Evolutionary conservation across 1,140 invertebrate species (phyloP), one percentile per base, ranked within the genome.

Genomic region (Magallana gigas): DNA sequence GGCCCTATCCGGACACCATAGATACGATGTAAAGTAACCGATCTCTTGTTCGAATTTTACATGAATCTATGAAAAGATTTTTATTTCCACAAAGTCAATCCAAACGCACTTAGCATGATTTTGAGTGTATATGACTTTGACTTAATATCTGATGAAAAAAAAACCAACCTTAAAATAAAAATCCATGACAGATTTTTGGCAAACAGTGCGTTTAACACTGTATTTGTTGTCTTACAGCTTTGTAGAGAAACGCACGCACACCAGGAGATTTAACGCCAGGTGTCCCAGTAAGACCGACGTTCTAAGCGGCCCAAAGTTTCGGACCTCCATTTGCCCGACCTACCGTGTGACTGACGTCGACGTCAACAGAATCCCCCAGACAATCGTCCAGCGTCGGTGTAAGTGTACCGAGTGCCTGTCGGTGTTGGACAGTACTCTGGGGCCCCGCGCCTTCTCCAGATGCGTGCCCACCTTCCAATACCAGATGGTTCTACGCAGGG

Each of bases 341-440:
- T 71, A 71, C 12, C 11, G 12, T 11, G 68, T 29, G 36, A 71
- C 18, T 4, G 68, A 71, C 12, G 7, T 71, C 7, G 68, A 71
- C 23, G 68, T 71, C 68, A 71, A 71, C 68, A 71, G 68, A 71
- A 71, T 71, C 36, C 68, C 68, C 5, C 23, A 23, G 23, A 71
- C 23, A 8, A 29, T 71, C 18, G 68, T 71, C 11, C 68, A 71
- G 68, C 68, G 68, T 3, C 68, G 68, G 18, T 71, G 68, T 12
- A 71, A 29, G 68, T 71, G 68, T 9, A 23, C 23, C 68, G 36
- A 71, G 6, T 71, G 68, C 36, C 12, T 71, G 36, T 29, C 68
- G 0, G 18, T 71, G 11, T 29, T 71, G 3, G 68, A 71, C 68
- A 29, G 23, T 71, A 29, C 68, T 29, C 23, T 71, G 68, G 68